Evolutionary conservation across 2,888 invertebrate genomes (phyloP).

Genomic region (Erebia aethiops): DNA sequence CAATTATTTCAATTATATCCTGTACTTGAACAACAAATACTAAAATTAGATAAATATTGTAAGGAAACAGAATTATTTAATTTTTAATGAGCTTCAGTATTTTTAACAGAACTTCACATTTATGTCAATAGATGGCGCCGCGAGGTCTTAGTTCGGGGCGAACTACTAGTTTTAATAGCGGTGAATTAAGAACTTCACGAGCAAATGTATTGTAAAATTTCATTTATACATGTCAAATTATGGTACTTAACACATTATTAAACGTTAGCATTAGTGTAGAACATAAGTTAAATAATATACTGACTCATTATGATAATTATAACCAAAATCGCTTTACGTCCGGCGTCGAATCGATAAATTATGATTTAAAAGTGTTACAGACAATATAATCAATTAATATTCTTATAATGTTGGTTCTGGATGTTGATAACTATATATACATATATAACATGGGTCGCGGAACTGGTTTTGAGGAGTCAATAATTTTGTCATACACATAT

Average conservation of each 20-base stretch:
- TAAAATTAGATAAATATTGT: no score
- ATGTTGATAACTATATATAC: slow-evolving; percentile 15
- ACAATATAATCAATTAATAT: slow-evolving; percentile 25
- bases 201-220: neutral
- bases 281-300: neutral
- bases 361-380: slow-evolving; percentile 23
- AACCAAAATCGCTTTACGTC: slow-evolving; percentile 14
- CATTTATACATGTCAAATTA: neutral
- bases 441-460: neutral
- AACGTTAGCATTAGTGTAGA: neutral
- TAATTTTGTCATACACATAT: no score
- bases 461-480: no score
- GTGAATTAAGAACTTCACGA: no score
- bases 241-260: neutral
- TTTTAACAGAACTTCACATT: no score
- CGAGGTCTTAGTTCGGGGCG: no score
- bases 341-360: slow-evolving; percentile 13
- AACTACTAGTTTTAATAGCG: no score
- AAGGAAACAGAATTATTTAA: no score
- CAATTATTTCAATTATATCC: no score
- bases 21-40: no score
- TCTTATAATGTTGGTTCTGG: slow-evolving; percentile 12
- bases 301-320: slow-evolving; percentile 14
- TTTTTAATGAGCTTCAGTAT: no score
- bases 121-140: no score